Conservation (phyloP, 2,888 invertebrate genomes). For the Drosophila helvetica region DNA sequence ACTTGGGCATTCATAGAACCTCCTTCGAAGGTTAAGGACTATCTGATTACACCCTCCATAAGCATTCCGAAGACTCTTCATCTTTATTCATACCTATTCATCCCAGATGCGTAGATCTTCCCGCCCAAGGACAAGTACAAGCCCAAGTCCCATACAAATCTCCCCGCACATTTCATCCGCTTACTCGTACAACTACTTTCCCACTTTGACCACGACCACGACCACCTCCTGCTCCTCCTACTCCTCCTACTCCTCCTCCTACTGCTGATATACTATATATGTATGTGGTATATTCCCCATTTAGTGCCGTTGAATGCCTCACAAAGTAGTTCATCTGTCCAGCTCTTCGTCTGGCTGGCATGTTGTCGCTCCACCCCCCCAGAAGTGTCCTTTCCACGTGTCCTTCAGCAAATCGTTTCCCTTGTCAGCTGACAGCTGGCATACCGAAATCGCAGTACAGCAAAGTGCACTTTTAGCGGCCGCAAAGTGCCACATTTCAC, state of each 20-base stretch:
- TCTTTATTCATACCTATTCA: too few relatives aligned
- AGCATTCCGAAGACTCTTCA: too few relatives aligned
- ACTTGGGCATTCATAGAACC: too few relatives aligned
- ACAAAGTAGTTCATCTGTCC: slow-evolving; percentile 50
- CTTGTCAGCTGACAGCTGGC: slow-evolving; percentile 59
- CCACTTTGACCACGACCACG: slow-evolving; percentile 30
- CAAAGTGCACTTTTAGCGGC: slow-evolving; percentile 75
- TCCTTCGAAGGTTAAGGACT: too few relatives aligned
- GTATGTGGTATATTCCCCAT: background rate
- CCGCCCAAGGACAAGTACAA: too few relatives aligned
- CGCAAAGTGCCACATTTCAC: slow-evolving; percentile 60
- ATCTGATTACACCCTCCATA: too few relatives aligned
- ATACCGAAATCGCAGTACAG: slow-evolving; percentile 61
- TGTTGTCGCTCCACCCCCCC: slow-evolving; percentile 13
- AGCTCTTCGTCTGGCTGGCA: slow-evolving; percentile 9
- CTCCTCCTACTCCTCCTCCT: background rate
- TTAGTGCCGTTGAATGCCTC: slow-evolving; percentile 38
- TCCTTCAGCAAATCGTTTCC: slow-evolving; percentile 40
- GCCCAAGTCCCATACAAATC: slow-evolving; percentile 9
- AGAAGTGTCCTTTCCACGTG: slow-evolving; percentile 6
- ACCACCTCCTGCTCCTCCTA: background rate
- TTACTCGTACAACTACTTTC: slow-evolving; percentile 20
- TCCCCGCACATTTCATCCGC: slow-evolving; percentile 33
- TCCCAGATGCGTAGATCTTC: too few relatives aligned
- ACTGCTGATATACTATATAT: slow-evolving; percentile 16